phyloP scores from a whole-genome alignment of 2,888 invertebrate genomes.

The Trichacis sp. region DNA sequence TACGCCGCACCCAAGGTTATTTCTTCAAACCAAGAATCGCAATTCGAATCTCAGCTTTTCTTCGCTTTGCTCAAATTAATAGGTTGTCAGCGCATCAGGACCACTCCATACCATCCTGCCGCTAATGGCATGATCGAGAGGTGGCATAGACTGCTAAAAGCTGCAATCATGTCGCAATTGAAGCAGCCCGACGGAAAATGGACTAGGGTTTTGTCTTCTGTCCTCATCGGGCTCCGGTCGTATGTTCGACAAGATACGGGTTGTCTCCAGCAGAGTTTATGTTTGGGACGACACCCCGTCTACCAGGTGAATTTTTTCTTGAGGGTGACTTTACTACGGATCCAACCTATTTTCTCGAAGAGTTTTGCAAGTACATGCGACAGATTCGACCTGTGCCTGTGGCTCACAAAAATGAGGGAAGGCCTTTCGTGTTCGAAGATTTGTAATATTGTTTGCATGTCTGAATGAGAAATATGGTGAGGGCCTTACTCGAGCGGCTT shows the following conservation, averaged over 20 bases:
- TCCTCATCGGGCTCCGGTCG: conserved; percentile 42
- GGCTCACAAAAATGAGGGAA: conserved; percentile 22
- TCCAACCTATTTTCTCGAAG: neutral
- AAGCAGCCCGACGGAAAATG: conserved; percentile 32
- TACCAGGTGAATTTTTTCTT: conserved; percentile 38
- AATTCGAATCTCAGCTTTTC: conserved; percentile 43
- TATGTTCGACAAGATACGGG: conserved; percentile 30
- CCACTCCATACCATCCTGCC: conserved; percentile 43
- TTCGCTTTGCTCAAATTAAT: conserved; percentile 21
- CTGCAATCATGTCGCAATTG: conserved; percentile 44
- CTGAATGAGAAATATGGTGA: conserved; percentile 26
- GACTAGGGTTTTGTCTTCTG: conserved; percentile 35
- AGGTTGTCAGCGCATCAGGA: neutral
- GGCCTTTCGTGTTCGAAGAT: conserved; percentile 30
- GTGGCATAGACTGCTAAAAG: conserved; percentile 48
- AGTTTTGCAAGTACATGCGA: conserved; percentile 9
- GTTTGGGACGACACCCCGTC: conserved; percentile 36
- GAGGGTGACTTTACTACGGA: conserved; percentile 2
- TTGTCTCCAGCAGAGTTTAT: conserved; percentile 42
- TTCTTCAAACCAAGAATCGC: conserved; percentile 58
- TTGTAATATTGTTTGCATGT: conserved; percentile 33
- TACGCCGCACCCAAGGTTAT: conserved; percentile 35
- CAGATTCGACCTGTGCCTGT: conserved; percentile 27
- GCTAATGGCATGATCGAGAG: conserved; percentile 50
- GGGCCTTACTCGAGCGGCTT: conserved; percentile 21